Percentiles rank a stretch among this genome's conserved stretches.
phyloP scores from a whole-genome alignment of 2,113 vertebrate genomes.

The Calidris pygmaea region DNA sequence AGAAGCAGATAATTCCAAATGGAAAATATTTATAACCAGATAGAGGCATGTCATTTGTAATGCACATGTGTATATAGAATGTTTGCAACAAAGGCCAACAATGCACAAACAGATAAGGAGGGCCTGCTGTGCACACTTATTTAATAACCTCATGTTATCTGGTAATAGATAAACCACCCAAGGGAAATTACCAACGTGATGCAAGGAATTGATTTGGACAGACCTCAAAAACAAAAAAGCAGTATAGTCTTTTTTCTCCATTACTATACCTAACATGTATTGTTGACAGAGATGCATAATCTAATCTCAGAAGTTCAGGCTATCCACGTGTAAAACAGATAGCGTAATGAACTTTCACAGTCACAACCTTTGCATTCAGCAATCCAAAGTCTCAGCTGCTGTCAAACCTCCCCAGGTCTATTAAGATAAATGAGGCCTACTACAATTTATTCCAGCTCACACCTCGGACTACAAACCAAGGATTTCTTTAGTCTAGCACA shows the following conservation, averaged over 20 bases:
- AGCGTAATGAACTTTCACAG: not conserved
- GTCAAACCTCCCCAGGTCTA: not conserved
- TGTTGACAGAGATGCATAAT: not conserved
- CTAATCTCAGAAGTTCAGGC: constrained; percentile 9
- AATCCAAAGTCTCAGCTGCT: not conserved
- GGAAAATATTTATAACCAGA: constrained; percentile 49
- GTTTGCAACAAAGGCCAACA: constrained; percentile 15
- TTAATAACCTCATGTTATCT: constrained; percentile 46
- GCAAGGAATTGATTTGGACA: constrained; percentile 24
- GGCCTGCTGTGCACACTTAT: not conserved
- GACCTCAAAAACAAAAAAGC: not conserved
- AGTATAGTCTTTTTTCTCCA: not conserved
- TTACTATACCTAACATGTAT: not conserved
- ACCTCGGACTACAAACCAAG: not conserved
- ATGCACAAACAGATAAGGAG: constrained; percentile 16
- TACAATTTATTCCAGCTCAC: not conserved
- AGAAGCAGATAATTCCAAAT: constrained; percentile 39
- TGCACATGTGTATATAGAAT: constrained; percentile 8
- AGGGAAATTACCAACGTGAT: constrained; percentile 11
- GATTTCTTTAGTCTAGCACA: not conserved
- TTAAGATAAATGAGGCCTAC: not conserved
- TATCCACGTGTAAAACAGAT: not conserved
- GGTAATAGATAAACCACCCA: constrained; percentile 11
- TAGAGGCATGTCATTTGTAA: constrained; percentile 34
- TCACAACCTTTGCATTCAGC: not conserved